Base-by-base conservation (phyloP, 1,140 invertebrate species). In the Solenopsis invicta region DNA sequence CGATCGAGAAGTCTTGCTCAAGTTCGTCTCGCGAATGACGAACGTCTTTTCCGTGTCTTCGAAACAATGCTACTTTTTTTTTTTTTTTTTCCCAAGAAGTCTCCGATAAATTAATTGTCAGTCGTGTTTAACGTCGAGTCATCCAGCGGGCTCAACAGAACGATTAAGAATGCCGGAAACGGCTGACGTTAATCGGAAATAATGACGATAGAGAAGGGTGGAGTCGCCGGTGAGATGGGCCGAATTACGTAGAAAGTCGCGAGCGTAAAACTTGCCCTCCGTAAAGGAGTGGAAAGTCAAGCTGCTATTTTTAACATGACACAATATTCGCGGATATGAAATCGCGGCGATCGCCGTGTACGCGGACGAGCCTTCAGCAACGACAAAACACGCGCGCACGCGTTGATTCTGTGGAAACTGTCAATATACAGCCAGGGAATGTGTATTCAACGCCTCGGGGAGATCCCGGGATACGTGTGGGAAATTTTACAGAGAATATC, bases 221-320 rank as follows among this genome's bases (percentile, higher is more conserved):
- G 71, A 80, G 67, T 24, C 45, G 62, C 34, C 34, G 62, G 81
- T 90, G 88, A 88, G 78, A 85, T 75, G 72, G 52, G 80, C 50
- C 13, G 72, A 89, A 37, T 34, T 89, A 75, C 59, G 66, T 90
- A 90, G 87, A 89, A 90, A 90, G 84, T 90, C 16, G n/a, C 67
- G 45, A 71, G 54, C 82, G 34, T 71, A 88, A 80, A 77, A 72
- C 16, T 89, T 82, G 88, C 71, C 72, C 75, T 89, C 84, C 84
- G 78, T 77, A 76, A 90, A 90, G 76, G 80, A 90, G 37, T 87
- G 71, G 85, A 89, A 89, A 90, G 84, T 89, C 64, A 78, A 69
- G 50, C 84, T 67, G 56, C 88, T 77, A 81, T 87, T 67, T 86
- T 89, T 69, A 82, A 86, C 62, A n/a, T 77, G 74, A 54, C 37